phyloP scores from a whole-genome alignment of 2,797 vertebrate genomes.

The Microtus agrestis region DNA sequence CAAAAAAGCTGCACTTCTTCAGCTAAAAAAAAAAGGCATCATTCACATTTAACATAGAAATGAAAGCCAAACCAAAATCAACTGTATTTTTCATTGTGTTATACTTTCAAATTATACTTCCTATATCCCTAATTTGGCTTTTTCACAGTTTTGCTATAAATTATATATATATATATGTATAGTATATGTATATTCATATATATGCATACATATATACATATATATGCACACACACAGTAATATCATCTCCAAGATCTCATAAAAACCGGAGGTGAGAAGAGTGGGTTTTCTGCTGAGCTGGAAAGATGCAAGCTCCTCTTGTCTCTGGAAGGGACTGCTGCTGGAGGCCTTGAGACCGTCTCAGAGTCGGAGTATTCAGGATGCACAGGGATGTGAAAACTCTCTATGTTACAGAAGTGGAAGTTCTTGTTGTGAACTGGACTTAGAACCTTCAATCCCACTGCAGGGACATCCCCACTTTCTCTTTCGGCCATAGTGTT shows the following conservation, averaged over 20 bases:
- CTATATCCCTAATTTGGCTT: slow-evolving; percentile 9
- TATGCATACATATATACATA: not conserved
- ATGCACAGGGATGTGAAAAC: not conserved
- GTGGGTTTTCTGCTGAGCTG: not conserved
- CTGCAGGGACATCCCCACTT: not conserved
- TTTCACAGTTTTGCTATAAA: slow-evolving; percentile 72
- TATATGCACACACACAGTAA: not conserved
- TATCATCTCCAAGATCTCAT: slow-evolving; percentile 16
- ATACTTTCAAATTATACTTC: slow-evolving; percentile 35
- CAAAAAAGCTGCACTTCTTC: not conserved
- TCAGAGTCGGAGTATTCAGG: not conserved
- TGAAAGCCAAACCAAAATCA: slow-evolving; percentile 25
- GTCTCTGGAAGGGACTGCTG: not conserved
- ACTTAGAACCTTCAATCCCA: not conserved
- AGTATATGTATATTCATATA: not conserved
- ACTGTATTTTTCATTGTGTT: not conserved
- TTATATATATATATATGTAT: not conserved
- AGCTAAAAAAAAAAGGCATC: not conserved
- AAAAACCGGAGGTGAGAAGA: slow-evolving; percentile 17
- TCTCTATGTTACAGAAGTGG: not conserved
- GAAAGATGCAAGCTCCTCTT: not conserved
- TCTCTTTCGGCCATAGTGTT: slow-evolving; percentile 3
- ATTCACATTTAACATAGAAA: slow-evolving; percentile 21
- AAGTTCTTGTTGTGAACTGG: not conserved
- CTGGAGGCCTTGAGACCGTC: not conserved